A percentile compares a stretch with the other conserved stretches of the same genome.
phyloP scores from a whole-genome alignment of 92 coral and sea anemone genomes.

The Ricordea florida region DNA sequence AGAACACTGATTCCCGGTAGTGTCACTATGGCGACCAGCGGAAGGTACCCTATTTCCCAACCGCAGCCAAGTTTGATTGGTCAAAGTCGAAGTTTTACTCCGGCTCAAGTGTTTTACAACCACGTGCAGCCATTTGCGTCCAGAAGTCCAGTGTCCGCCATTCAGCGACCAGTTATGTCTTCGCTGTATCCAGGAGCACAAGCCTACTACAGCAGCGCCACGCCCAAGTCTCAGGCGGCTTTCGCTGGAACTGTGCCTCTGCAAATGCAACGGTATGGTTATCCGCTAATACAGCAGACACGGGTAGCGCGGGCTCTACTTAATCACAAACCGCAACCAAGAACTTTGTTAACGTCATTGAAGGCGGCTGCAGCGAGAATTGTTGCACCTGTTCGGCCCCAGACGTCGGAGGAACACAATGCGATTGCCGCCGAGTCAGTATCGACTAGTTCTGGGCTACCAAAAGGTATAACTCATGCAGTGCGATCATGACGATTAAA shows the following conservation, averaged over 20 bases:
- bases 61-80: background rate
- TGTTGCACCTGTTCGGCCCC: conserved; percentile 49
- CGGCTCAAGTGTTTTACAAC: background rate
- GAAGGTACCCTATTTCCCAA: conserved; percentile 16
- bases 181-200: conserved; percentile 3
- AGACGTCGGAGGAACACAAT: conserved; percentile 1
- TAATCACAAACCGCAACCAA: conserved; percentile 22
- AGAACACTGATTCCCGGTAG: conserved; percentile 27
- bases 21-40: background rate
- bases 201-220: conserved; percentile 12
- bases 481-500: too few relatives aligned
- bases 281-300: background rate
- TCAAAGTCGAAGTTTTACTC: background rate
- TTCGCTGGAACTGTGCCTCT: background rate
- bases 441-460: background rate
- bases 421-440: background rate
- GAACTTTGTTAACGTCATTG: background rate
- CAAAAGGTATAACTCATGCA: background rate
- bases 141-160: background rate
- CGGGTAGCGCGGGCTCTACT: conserved; percentile 5
- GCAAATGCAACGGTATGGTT: background rate
- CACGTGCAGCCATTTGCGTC: background rate
- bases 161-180: background rate
- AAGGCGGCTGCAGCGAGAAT: conserved; percentile 48
- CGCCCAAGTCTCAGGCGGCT: background rate